A percentile compares a stretch with the other conserved stretches of the same genome.
Evolutionary conservation across 2,113 vertebrate species (phyloP).

Genomic region (Gymnorhina tibicen): DNA sequence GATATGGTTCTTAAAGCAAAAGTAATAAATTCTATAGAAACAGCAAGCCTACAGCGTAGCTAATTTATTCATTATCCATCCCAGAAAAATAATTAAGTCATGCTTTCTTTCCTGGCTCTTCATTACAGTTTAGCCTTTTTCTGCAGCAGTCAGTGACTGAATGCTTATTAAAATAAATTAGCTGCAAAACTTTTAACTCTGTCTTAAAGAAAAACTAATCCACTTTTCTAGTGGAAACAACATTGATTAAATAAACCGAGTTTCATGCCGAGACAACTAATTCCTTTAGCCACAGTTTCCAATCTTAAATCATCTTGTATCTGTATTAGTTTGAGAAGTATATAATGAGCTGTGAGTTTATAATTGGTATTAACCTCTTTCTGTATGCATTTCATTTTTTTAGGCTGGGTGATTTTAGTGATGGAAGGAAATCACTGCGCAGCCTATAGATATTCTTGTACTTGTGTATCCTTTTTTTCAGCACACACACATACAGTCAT

Average conservation of each 20-base stretch:
- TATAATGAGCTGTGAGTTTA: conserved; percentile 69
- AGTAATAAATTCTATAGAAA: conserved; percentile 79
- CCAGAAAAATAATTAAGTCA: conserved; percentile 82
- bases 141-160: conserved; percentile 70
- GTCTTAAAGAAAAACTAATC: conserved; percentile 79
- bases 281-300: conserved; percentile 78
- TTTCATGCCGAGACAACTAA: conserved; percentile 77
- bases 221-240: conserved; percentile 75
- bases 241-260: conserved; percentile 79
- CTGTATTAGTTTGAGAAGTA: conserved; percentile 68
- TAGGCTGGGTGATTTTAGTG: background rate
- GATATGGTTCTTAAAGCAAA: conserved; percentile 78
- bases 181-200: conserved; percentile 81
- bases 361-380: conserved; percentile 68
- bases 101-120: conserved; percentile 75
- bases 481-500: background rate
- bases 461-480: background rate
- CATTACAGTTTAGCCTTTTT: conserved; percentile 73
- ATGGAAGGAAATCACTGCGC: background rate
- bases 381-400: background rate
- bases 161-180: conserved; percentile 84
- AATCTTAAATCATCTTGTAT: conserved; percentile 73
- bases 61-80: conserved; percentile 85
- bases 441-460: background rate
- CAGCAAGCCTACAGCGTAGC: conserved; percentile 70